Base-by-base conservation (phyloP, 2,113 vertebrate genomes). In the Numenius arquata region DNA sequence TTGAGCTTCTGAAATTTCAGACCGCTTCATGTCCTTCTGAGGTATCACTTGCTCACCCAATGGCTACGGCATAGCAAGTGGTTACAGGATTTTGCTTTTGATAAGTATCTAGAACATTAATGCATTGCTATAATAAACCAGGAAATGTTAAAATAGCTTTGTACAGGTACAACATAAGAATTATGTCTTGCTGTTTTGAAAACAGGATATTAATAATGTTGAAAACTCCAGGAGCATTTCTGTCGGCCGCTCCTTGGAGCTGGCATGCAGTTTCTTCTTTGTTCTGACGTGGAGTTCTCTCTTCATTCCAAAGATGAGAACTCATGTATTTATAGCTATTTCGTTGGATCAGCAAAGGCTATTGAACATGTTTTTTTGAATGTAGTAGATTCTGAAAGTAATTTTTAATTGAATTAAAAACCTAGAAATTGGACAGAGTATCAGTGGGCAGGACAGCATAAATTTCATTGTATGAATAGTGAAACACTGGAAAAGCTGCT, bases 1-100 rank as follows among this genome's bases (percentile, higher is more conserved):
- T 83, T 84, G 90, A 62, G 53, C 34, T 75, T 88, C 50, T 88
- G 48, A 88, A 91, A 73, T 79, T 90, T 91, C 78, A 82, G 34
- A 36, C 19, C 1, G 1, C 18, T 90, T 75, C 41, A 32, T 19
- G 27, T 47, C 23, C 21, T 87, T 67, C 27, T 65, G 58, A 59
- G 40, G 36, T 86, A 48, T 2, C 17, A 11, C 45, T 89, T 84
- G 53, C 30, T 84, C 36, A 56, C 36, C 63, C 87, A 48, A 65
- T 4, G 5, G 36, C 68, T 66, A 8, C 4, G 1, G 23, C 45
- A 30, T 23, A 48, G 77, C 85, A 77, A 48, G 36, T 70, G 32
- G 23, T 61, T 84, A 66, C 36, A 91, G 45, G 67, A 87, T 77
- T 84, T 84, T 76, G 23, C 30, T 80, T 85, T 86, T 72, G 32